Base-by-base conservation (phyloP, 2,797 vertebrate genomes). In the Cossypha dichroa region DNA sequence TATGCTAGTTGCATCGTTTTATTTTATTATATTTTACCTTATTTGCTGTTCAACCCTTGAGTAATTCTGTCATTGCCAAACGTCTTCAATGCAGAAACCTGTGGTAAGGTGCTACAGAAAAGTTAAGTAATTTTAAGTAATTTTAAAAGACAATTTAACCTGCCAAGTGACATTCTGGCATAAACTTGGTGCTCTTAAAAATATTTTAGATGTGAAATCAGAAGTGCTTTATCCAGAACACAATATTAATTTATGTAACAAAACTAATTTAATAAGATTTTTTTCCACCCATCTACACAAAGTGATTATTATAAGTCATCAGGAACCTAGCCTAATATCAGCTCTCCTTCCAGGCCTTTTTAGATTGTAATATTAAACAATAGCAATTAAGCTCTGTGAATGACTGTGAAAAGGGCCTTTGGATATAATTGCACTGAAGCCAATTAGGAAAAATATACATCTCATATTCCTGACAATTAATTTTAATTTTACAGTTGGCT, bases 311-410 rank as follows among this genome's bases (percentile, higher is more conserved):
- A 74, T 70, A 56, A 91, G 84, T 94, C 54, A 69, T 54, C 46
- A 81, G n/a, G n/a, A 95, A 46, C 15, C 88, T 58, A 82, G 43
- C 29, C 85, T 63, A 80, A 67, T 36, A 82, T 34, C 54, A 43
- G 9, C 25, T 77, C 41, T 55, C 85, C 84, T 95, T 95, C 60
- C 31, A 87, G 90, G 67, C 56, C 66, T 81, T 95, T 80, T 95
- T 9, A 23, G 86, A 93, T 55, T 74, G 51, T 56, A 84, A 31
- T 82, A 81, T 80, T 85, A 82, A 90, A 92, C 88, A 60, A 72
- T 26, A 88, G 77, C 85, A 96, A 93, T 95, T 94, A 95, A 83
- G 55, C 26, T 70, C 40, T 55, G 54, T 73, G 43, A 93, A 94
- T 81, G 79, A 82, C 69, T 4, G 3, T 2, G 7, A 72, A 92